A percentile compares a stretch with the other conserved stretches of the same genome.
phyloP scores from a whole-genome alignment of 2,797 vertebrate species.

The Melanogrammus aeglefinus region DNA sequence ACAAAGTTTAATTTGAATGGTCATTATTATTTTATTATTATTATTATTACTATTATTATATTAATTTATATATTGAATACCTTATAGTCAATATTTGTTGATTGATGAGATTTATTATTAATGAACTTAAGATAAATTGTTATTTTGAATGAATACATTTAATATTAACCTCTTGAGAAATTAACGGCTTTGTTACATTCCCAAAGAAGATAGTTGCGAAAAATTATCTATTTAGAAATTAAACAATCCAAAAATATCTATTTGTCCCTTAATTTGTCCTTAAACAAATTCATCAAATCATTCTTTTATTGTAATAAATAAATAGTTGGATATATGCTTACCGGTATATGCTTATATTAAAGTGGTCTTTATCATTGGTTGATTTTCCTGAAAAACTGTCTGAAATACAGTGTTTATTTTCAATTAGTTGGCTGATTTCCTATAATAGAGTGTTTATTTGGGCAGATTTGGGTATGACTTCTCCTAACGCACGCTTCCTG shows the following conservation, averaged over 20 bases:
- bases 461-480: neutral
- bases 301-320: neutral
- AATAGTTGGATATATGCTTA: neutral
- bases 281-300: neutral
- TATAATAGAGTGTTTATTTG: neutral
- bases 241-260: neutral
- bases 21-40: neutral
- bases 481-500: slow-evolving; percentile 48
- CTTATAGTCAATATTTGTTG: neutral
- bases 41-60: neutral
- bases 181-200: neutral
- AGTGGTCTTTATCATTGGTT: neutral
- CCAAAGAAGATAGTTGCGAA: slow-evolving; percentile 1
- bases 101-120: neutral
- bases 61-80: neutral
- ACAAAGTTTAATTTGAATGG: neutral
- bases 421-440: neutral
- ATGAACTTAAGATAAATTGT: neutral
- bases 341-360: neutral
- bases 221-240: neutral
- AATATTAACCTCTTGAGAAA: neutral
- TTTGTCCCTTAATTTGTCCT: neutral
- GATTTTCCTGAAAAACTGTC: too few species aligned
- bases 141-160: neutral
- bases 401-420: too few species aligned